These are phyloP conservation scores for Pocillopora damicornis DNA, from an alignment of 64 coral and sea anemone genomes.

Conservation along the genomic window DNA sequence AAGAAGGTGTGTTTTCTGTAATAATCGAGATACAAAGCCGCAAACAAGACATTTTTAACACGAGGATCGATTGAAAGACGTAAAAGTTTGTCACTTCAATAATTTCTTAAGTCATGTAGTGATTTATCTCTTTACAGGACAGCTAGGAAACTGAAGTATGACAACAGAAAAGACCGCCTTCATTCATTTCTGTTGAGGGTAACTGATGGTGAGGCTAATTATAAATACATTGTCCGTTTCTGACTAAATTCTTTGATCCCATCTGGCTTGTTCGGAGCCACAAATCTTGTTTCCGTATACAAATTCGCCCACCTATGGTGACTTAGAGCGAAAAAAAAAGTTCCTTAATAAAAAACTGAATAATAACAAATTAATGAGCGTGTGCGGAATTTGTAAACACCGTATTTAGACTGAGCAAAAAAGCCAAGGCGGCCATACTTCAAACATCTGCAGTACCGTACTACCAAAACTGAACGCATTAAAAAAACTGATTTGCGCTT, in stretches of 20 bases:
- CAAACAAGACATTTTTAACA: slow-evolving; percentile 32
- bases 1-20: slow-evolving; percentile 22
- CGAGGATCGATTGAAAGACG: background rate
- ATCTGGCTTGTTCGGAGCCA: slow-evolving; percentile 39
- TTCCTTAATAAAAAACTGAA: slow-evolving; percentile 44
- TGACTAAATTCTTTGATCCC: slow-evolving; percentile 29
- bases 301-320: slow-evolving; percentile 41
- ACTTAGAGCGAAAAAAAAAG: slow-evolving; percentile 28
- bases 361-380: slow-evolving; percentile 91
- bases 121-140: background rate
- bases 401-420: slow-evolving; percentile 66
- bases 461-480: slow-evolving; percentile 49
- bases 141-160: background rate
- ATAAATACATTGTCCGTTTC: slow-evolving; percentile 37
- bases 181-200: background rate
- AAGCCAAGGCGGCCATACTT: slow-evolving; percentile 63
- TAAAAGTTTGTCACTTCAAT: background rate
- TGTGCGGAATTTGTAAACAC: slow-evolving; percentile 88
- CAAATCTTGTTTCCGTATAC: slow-evolving; percentile 66
- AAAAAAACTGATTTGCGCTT: slow-evolving; percentile 28
- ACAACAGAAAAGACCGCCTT: background rate
- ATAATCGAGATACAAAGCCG: slow-evolving; percentile 9
- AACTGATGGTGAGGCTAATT: slow-evolving; percentile 36
- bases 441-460: slow-evolving; percentile 76
- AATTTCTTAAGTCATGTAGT: background rate